Evolutionary conservation across 2,797 vertebrate species (phyloP).

Genomic region (Synanceia verrucosa): DNA sequence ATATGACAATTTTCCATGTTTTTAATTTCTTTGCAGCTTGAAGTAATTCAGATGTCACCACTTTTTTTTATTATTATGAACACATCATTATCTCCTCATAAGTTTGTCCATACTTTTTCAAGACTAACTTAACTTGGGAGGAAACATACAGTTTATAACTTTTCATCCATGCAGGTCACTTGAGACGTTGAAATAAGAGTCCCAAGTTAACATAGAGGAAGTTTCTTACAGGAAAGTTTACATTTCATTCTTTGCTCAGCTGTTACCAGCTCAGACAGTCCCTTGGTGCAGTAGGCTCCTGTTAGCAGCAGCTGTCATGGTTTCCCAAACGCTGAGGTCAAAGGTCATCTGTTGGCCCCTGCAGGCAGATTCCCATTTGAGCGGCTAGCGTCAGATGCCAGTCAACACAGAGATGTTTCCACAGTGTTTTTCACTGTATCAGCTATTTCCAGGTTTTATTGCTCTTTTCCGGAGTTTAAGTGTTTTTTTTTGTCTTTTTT

Average conservation of each 20-base stretch:
- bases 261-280: conserved; percentile 48
- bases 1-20: neutral
- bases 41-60: neutral
- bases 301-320: conserved; percentile 71
- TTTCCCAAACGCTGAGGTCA: conserved; percentile 75
- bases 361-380: conserved; percentile 47
- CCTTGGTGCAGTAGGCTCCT: conserved; percentile 23
- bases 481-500: conserved; percentile 18
- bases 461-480: conserved; percentile 39
- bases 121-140: neutral
- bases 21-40: neutral
- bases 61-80: neutral
- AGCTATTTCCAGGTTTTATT: conserved; percentile 57
- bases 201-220: conserved; percentile 56
- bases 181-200: conserved; percentile 31
- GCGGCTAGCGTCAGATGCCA: conserved; percentile 29
- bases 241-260: conserved; percentile 76
- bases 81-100: neutral
- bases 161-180: neutral
- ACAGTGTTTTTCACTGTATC: conserved; percentile 64
- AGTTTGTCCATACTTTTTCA: neutral
- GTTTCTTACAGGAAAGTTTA: conserved; percentile 51
- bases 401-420: conserved; percentile 60
- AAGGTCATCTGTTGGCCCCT: conserved; percentile 56
- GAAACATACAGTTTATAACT: neutral